phyloP scores from a whole-genome alignment of 2,797 vertebrate species.

The Manis javanica region DNA sequence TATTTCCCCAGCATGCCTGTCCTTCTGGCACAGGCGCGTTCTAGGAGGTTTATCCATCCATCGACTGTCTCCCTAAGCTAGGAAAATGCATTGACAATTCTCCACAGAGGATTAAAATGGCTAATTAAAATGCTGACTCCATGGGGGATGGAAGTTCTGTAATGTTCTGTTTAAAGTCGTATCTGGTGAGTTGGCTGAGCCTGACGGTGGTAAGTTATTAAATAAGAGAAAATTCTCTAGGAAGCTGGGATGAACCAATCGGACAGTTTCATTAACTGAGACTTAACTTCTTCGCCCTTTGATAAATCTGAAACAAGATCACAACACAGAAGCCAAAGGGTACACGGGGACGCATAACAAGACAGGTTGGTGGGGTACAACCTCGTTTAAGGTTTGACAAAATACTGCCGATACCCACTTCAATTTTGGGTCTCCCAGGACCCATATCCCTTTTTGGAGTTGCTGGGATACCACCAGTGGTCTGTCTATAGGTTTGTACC shows the following conservation, averaged over 20 bases:
- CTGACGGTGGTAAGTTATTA: not conserved
- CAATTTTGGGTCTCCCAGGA: not conserved
- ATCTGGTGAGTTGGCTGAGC: not conserved
- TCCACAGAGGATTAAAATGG: not conserved
- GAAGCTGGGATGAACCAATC: not conserved
- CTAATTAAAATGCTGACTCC: conserved; percentile 46
- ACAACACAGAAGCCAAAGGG: rapidly evolving
- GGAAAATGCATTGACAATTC: not conserved
- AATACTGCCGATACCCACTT: rapidly evolving
- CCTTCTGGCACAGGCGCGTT: not conserved
- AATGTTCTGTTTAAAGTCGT: not conserved
- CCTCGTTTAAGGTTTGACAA: not conserved
- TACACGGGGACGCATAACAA: rapidly evolving
- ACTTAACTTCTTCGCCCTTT: not conserved
- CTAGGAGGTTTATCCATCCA: not conserved
- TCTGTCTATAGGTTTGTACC: not conserved
- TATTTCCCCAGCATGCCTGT: conserved; percentile 3
- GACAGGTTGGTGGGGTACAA: rapidly evolving
- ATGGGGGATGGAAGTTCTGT: not conserved
- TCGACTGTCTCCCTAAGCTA: not conserved
- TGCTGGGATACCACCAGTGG: rapidly evolving
- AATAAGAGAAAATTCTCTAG: not conserved
- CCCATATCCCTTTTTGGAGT: not conserved
- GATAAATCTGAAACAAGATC: not conserved
- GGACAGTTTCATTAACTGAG: not conserved